Base-by-base conservation (phyloP, 30 jellyfish, hydroid and myxozoan genomes). In the Chironex yamaguchii region DNA sequence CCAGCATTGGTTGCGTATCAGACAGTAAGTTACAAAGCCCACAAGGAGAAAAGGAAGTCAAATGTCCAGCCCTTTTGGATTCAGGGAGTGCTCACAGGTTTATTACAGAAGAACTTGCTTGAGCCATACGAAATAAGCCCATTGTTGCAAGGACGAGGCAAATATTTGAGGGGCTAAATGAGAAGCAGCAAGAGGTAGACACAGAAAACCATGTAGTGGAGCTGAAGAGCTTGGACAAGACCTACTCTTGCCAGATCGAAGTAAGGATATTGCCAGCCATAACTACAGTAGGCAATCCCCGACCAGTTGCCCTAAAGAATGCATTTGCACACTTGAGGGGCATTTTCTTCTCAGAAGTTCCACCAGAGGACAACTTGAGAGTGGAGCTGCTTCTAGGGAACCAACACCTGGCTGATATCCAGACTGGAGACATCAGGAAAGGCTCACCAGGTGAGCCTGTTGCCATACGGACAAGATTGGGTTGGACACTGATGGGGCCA, bases 41-140 rank as follows among this genome's bases (percentile, higher is more conserved):
- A 0, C 0, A 14, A 17, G 78, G 85, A 17, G 34, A 29, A 14
- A 28, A 52, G 23, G 62, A 2, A 27, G 62, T 52, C 14, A 62
- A 32, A 23, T 66, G 91, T 66, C 49, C 76, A 49, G 91, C 36
- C 2, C 53, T 81, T 0, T 32, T 81, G 75, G 91, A 65, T 42
- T 22, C 63, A 28, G 91, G 91, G 34, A 67, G 77, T 29, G 86
- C 85, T 11, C 2, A 85, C 23, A 79, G 88, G 28, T 76, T 76
- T 42, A 52, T 52, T 2, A 76, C 88, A 21, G 34, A 76, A 20
- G 28, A 52, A 48, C 25, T 76, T 34, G 88, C 62, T 17, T 22
- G 31, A 9, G 52, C 33, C 31, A 48, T 76, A 4, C 36, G 30
- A 20, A 76, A 76, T 35, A 51, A 31, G 33, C 77, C 76, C 17